Evolutionary conservation across 37 sponge, comb jelly and placozoan species (phyloP).

Genomic region (Oscarella lobularis): DNA sequence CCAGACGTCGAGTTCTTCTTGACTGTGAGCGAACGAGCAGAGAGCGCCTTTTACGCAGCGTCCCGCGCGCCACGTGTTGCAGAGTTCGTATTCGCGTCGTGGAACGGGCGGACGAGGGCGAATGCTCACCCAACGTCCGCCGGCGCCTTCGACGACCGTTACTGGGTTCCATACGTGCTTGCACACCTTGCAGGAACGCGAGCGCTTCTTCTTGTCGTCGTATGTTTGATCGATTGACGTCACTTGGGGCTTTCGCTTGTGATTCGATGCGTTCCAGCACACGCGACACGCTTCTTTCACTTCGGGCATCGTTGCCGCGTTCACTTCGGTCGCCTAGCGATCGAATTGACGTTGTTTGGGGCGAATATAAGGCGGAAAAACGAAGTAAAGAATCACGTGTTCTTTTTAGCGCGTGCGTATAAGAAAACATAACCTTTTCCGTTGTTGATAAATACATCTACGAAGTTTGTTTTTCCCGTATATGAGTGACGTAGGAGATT

Average conservation of each 20-base stretch:
- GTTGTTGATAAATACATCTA: too few relatives aligned
- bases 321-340: too few relatives aligned
- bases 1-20: conserved; percentile 63
- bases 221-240: neutral
- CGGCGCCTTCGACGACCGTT: neutral
- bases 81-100: conserved; percentile 37
- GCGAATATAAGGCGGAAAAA: too few relatives aligned
- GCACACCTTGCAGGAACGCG: neutral
- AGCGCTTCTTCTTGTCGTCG: neutral
- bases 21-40: conserved; percentile 79
- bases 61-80: conserved; percentile 38
- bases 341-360: too few relatives aligned
- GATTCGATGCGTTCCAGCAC: conserved; percentile 66
- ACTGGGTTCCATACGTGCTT: neutral
- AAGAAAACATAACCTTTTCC: too few relatives aligned
- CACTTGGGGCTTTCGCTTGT: conserved; percentile 54
- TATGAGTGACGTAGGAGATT: too few relatives aligned
- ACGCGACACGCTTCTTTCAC: conserved; percentile 60
- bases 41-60: conserved; percentile 52
- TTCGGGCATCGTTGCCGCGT: conserved; percentile 1
- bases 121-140: conserved; percentile 23
- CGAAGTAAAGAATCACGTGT: too few relatives aligned
- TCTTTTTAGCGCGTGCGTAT: too few relatives aligned
- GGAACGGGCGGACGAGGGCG: conserved; percentile 32
- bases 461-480: too few relatives aligned